phyloP scores from a whole-genome alignment of 2,888 invertebrate species.

The Apoda limacodes region DNA sequence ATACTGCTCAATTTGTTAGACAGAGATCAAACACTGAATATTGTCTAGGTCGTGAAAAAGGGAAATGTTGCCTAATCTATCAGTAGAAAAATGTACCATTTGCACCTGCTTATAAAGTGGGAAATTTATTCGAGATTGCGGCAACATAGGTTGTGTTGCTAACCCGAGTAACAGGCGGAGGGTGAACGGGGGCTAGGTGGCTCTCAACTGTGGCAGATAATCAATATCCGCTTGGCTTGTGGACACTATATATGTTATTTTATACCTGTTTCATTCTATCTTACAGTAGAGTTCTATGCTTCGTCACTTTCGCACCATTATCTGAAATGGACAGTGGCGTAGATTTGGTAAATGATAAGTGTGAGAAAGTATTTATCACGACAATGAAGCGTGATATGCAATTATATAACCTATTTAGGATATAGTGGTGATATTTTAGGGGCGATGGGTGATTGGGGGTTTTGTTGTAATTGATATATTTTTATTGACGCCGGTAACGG shows the following conservation, averaged over 20 bases:
- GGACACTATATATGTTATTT: constrained; percentile 70
- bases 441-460: constrained; percentile 21
- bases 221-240: constrained; percentile 72
- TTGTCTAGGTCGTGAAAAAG: constrained; percentile 35
- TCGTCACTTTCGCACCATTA: constrained; percentile 55
- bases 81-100: constrained; percentile 38
- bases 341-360: constrained; percentile 71
- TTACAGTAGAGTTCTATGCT: constrained; percentile 21
- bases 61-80: constrained; percentile 26
- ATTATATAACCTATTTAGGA: constrained; percentile 64
- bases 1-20: constrained; percentile 60
- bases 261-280: constrained; percentile 45
- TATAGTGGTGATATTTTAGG: constrained; percentile 40
- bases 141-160: constrained; percentile 37
- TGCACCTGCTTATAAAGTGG: constrained; percentile 31
- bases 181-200: constrained; percentile 52
- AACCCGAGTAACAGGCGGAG: constrained; percentile 23
- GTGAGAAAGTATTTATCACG: constrained; percentile 70
- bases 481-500: constrained; percentile 43
- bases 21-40: constrained; percentile 70
- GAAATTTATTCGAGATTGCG: constrained; percentile 25
- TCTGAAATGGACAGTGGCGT: constrained; percentile 70
- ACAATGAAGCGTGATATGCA: constrained; percentile 68
- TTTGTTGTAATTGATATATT: constrained; percentile 44
- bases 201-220: constrained; percentile 72